A percentile compares a stretch with the other conserved stretches of the same genome.
Evolutionary conservation across 2,888 invertebrate genomes (phyloP).

Genomic region (Eumerus sabulonum): DNA sequence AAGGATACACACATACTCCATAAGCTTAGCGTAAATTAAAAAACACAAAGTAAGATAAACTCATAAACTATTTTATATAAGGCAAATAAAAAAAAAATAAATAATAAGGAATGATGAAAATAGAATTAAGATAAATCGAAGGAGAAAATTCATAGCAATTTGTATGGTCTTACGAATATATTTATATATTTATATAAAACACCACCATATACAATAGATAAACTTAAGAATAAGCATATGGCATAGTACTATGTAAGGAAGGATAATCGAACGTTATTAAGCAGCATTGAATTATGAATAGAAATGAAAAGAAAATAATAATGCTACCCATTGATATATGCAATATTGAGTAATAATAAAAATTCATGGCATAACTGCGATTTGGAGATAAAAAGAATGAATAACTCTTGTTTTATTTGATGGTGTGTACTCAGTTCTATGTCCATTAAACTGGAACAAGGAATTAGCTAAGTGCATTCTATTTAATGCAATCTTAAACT

Average conservation of each 20-base stretch:
- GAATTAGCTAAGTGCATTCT: too few relatives aligned
- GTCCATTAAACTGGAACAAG: too few relatives aligned
- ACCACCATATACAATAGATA: conserved; percentile 24
- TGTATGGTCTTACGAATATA: conserved; percentile 49
- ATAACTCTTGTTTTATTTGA: conserved; percentile 39
- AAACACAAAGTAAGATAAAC: conserved; percentile 17
- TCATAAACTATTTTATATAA: conserved; percentile 62
- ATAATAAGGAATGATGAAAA: conserved; percentile 11
- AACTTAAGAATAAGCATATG: conserved; percentile 12
- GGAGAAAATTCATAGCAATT: conserved; percentile 38
- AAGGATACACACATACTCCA: conserved; percentile 8
- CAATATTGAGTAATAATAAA: conserved; percentile 55
- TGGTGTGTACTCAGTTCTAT: too few relatives aligned
- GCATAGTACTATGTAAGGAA: conserved; percentile 40
- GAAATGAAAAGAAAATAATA: conserved; percentile 24
- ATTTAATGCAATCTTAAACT: too few relatives aligned
- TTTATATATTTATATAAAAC: conserved; percentile 64
- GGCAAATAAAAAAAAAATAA: conserved; percentile 1
- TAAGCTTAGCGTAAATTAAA: conserved; percentile 13
- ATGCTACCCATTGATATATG: conserved; percentile 55
- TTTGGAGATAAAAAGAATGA: conserved; percentile 44
- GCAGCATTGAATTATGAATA: too few relatives aligned
- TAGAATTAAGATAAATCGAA: conserved; percentile 21
- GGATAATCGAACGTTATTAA: conserved; percentile 59
- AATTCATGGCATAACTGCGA: conserved; percentile 61